phyloP scores from a whole-genome alignment of 1,140 invertebrate genomes.

The Danaus plexippus region DNA sequence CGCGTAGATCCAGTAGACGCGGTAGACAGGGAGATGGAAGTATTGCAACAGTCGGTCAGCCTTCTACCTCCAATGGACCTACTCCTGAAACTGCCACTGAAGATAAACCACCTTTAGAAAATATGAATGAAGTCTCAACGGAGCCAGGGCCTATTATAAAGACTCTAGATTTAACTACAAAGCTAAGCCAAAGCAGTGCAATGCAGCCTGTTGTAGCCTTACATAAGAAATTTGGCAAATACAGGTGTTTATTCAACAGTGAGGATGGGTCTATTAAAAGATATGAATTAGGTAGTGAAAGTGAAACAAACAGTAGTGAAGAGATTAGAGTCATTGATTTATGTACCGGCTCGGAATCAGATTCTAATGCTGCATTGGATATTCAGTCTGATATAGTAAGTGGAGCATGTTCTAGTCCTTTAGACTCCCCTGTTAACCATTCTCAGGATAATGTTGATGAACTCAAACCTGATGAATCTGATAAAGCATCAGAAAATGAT shows the following conservation, averaged over 20 bases:
- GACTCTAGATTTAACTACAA: conserved; percentile 21
- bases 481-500: too few relatives aligned
- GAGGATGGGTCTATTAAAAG: conserved; percentile 50
- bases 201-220: conserved; percentile 41
- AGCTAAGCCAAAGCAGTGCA: conserved; percentile 26
- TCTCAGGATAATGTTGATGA: conserved; percentile 8
- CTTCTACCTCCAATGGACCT: conserved; percentile 30
- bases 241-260: conserved; percentile 60
- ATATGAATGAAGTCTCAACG: conserved; percentile 12
- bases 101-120: conserved; percentile 24
- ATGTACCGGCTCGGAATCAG: conserved; percentile 67
- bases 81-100: conserved; percentile 18
- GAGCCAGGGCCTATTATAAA: conserved; percentile 18
- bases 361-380: conserved; percentile 59
- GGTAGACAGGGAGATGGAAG: conserved; percentile 39
- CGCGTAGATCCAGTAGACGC: conserved; percentile 48
- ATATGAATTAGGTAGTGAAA: conserved; percentile 62
- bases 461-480: too few relatives aligned
- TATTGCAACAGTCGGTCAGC: conserved; percentile 32
- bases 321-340: conserved; percentile 64
- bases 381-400: conserved; percentile 48
- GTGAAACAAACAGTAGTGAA: conserved; percentile 66
- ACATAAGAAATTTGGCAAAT: conserved; percentile 71
- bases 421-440: conserved; percentile 28
- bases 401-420: conserved; percentile 40